Percentiles rank a stretch among this genome's conserved stretches.
Conservation (phyloP, 2,113 vertebrate species). For the Eublepharis macularius region DNA sequence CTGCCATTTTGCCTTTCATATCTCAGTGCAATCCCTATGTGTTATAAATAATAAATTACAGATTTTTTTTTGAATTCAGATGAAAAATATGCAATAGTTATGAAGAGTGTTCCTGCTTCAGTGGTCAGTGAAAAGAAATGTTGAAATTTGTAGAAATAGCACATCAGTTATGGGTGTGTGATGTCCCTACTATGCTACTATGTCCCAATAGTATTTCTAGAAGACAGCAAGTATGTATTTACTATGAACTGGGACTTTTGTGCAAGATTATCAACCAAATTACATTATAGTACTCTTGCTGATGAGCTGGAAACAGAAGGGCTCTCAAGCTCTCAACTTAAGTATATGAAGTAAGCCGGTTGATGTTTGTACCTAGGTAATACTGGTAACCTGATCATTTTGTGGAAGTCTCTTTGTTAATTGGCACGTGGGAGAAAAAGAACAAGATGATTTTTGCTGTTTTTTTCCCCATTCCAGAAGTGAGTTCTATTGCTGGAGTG, state of each 20-base stretch:
- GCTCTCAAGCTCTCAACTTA: not conserved
- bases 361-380: not conserved
- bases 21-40: slow-evolving; percentile 18
- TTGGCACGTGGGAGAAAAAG: not conserved
- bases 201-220: not conserved
- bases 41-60: not conserved
- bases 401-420: not conserved
- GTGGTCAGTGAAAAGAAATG: not conserved
- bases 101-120: not conserved
- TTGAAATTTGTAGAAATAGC: not conserved
- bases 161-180: no score
- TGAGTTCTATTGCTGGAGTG: not conserved
- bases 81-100: not conserved
- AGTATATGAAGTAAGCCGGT: not conserved
- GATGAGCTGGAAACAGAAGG: not conserved
- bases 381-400: not conserved
- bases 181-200: not conserved
- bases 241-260: not conserved
- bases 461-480: not conserved
- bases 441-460: not conserved
- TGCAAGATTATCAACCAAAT: not conserved
- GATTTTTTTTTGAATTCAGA: no score
- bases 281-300: not conserved
- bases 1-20: slow-evolving; percentile 31
- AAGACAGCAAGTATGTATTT: not conserved